Conservation (phyloP, 2,797 vertebrate species). For the Helostoma temminkii region DNA sequence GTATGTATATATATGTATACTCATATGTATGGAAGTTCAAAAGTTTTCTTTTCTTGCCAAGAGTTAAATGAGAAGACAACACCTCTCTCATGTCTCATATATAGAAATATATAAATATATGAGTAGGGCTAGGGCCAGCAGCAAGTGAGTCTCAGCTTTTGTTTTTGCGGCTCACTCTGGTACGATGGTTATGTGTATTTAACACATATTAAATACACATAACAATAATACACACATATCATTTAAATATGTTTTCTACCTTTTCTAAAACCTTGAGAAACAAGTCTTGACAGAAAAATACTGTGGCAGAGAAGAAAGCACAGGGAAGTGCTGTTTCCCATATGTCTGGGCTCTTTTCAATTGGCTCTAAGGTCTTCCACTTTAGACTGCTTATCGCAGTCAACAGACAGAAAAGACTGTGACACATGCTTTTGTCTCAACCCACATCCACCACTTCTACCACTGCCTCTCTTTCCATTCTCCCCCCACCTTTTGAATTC, state of each 20-base stretch:
- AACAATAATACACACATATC: neutral
- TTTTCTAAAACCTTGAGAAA: neutral
- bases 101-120: too few relatives aligned
- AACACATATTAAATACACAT: neutral
- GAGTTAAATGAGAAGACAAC: too few relatives aligned
- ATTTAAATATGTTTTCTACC: neutral
- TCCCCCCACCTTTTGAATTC: constrained; percentile 27
- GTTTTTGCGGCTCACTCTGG: too few relatives aligned
- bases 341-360: constrained; percentile 22
- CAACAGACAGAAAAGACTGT: constrained; percentile 68
- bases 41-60: too few relatives aligned
- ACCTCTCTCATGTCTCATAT: too few relatives aligned
- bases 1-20: too few relatives aligned
- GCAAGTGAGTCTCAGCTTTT: too few relatives aligned
- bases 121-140: too few relatives aligned
- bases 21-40: too few relatives aligned
- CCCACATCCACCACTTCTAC: constrained; percentile 62
- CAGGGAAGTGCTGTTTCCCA: constrained; percentile 17
- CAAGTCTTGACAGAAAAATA: constrained; percentile 1
- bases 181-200: too few relatives aligned
- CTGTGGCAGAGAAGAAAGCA: neutral
- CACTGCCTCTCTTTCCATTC: neutral
- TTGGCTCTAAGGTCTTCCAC: constrained; percentile 41
- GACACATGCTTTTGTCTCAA: constrained; percentile 75
- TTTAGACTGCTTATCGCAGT: constrained; percentile 72